phyloP scores from a whole-genome alignment of 2,113 vertebrate species.

The Dinomys branickii region DNA sequence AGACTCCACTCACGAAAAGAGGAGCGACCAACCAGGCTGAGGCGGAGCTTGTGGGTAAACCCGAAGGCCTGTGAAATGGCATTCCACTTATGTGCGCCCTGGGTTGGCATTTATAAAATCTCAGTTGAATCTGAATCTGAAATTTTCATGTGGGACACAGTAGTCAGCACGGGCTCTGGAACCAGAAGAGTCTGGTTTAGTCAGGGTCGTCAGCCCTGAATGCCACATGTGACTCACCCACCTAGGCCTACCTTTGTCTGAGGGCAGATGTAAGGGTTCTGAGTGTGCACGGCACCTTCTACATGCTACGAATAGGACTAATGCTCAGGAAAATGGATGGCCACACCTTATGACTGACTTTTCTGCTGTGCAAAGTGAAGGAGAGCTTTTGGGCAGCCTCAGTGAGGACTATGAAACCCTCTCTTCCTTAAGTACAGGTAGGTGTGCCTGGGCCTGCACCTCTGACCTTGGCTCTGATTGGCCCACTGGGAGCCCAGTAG shows the following conservation, averaged over 20 bases:
- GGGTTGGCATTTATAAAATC: not conserved
- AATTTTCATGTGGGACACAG: not conserved
- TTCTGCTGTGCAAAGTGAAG: not conserved
- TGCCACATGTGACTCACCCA: not conserved
- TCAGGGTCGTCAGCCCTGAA: not conserved
- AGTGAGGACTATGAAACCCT: not conserved
- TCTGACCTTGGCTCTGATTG: not conserved
- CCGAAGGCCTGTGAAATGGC: not conserved
- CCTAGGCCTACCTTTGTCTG: not conserved
- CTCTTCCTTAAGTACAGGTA: not conserved
- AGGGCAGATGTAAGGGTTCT: too few species aligned
- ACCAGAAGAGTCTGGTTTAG: not conserved
- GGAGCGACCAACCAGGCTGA: not conserved
- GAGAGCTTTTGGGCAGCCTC: not conserved
- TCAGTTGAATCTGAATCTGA: not conserved
- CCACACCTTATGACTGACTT: not conserved
- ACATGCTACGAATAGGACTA: not conserved
- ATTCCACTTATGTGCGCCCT: not conserved
- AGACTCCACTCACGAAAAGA: not conserved
- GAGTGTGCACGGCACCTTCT: not conserved
- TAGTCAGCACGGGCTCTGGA: not conserved
- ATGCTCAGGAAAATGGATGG: not conserved
- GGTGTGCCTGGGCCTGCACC: not conserved
- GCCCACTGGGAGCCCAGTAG: not conserved
- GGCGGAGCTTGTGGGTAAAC: not conserved